These are phyloP conservation scores for Malthinus seriepunctatus DNA, from an alignment of 2,888 invertebrate species.

Conservation along the genomic window DNA sequence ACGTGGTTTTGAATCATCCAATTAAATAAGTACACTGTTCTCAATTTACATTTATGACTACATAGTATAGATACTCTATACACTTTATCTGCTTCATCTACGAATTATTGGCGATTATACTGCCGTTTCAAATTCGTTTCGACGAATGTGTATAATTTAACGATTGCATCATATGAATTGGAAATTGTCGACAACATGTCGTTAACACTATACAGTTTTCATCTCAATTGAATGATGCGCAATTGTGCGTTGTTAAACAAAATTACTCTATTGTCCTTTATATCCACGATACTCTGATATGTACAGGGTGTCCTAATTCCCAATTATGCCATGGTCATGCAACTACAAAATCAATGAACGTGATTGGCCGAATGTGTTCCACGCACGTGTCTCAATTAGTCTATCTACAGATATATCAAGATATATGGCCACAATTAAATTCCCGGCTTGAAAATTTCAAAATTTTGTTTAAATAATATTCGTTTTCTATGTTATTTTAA, in stretches of 20 bases:
- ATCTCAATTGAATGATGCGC: conserved; percentile 16
- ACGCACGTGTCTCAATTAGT: too few species aligned
- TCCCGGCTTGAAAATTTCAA: too few species aligned
- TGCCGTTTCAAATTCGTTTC: conserved; percentile 31
- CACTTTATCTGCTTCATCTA: conserved; percentile 26
- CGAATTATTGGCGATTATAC: conserved; percentile 31
- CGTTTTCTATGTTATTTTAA: too few species aligned
- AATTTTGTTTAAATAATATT: too few species aligned
- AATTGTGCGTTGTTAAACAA: conserved; percentile 1
- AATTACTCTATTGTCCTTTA: neutral
- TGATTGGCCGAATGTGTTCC: too few species aligned
- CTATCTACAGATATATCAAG: too few species aligned
- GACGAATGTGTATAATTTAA: conserved; percentile 24
- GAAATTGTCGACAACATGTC: conserved; percentile 25
- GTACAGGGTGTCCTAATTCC: too few species aligned
- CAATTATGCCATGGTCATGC: too few species aligned
- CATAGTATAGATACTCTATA: neutral
- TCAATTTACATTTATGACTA: conserved; percentile 34
- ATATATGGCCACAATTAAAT: too few species aligned
- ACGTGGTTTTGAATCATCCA: conserved; percentile 31
- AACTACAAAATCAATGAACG: too few species aligned
- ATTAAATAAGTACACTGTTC: conserved; percentile 33
- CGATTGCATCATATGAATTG: conserved; percentile 20
- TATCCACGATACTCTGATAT: neutral
- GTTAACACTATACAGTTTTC: conserved; percentile 19